Conservation (phyloP, 2,113 vertebrate species). For the Spermophilus dauricus region DNA sequence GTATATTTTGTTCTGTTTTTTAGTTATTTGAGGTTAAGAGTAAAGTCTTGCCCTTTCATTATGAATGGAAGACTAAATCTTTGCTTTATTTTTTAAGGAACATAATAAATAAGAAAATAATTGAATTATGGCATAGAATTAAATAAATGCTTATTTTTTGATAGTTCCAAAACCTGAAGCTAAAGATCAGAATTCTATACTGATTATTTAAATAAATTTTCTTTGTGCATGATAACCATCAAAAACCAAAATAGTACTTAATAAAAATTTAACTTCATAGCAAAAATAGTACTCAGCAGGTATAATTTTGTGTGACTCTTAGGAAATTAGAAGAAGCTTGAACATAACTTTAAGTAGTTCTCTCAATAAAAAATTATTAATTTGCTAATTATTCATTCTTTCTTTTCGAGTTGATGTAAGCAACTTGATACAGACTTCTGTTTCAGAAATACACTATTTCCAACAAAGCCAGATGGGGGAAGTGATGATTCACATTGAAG, state of each 20-base stretch:
- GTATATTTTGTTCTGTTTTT: neutral
- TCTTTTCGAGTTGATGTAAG: neutral
- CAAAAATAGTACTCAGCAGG: neutral
- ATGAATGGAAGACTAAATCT: neutral
- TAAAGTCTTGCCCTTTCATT: neutral
- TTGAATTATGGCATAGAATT: neutral
- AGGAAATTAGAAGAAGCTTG: neutral
- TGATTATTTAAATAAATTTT: neutral
- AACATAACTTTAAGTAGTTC: neutral
- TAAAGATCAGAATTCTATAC: neutral
- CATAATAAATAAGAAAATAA: conserved; percentile 29
- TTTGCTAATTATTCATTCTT: conserved; percentile 23
- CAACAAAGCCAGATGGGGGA: neutral
- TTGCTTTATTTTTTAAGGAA: neutral
- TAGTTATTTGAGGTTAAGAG: neutral
- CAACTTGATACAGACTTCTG: neutral
- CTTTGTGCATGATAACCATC: neutral
- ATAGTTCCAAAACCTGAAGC: neutral
- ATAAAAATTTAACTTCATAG: neutral
- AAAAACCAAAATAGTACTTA: neutral
- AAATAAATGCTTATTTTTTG: neutral
- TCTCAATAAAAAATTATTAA: neutral
- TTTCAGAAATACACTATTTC: neutral
- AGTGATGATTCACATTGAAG: neutral
- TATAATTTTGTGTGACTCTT: neutral